Percentiles rank a stretch among this genome's conserved stretches.
Evolutionary conservation across 2,113 vertebrate genomes (phyloP).

Genomic region (Pachyramphus minor): DNA sequence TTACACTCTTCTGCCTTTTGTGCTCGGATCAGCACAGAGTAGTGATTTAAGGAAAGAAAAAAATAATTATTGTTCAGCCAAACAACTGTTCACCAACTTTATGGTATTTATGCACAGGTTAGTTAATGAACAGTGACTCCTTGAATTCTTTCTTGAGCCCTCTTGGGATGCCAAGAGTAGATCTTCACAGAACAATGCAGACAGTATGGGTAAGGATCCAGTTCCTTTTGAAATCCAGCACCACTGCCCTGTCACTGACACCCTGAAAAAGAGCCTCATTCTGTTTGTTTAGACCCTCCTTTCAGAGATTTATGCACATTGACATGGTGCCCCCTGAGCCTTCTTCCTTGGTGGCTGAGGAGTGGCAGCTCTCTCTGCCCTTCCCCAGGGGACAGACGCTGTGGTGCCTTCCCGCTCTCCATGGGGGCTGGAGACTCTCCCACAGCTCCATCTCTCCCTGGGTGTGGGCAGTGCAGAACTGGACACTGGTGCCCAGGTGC

Average conservation of each 20-base stretch:
- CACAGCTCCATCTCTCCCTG: background rate
- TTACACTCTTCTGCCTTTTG: background rate
- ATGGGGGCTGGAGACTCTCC: background rate
- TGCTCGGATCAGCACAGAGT: background rate
- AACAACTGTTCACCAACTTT: background rate
- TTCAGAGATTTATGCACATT: background rate
- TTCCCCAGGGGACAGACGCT: background rate
- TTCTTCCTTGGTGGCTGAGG: background rate
- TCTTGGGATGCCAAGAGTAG: background rate
- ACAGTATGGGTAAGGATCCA: background rate
- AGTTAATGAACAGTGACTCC: background rate
- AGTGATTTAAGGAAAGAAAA: background rate
- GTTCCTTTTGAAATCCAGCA: background rate
- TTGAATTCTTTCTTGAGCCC: background rate
- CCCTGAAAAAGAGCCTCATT: background rate
- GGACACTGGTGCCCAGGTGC: fast-evolving
- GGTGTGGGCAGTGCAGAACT: background rate
- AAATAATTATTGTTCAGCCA: background rate
- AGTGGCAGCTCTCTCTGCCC: background rate
- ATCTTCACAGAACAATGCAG: background rate
- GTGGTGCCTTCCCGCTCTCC: background rate
- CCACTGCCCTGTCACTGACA: background rate
- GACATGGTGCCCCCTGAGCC: background rate
- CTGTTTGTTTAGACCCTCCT: too few species aligned
- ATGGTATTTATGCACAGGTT: background rate